Conservation (phyloP, 2,797 vertebrate species). For the Triplophysa bombifrons region DNA sequence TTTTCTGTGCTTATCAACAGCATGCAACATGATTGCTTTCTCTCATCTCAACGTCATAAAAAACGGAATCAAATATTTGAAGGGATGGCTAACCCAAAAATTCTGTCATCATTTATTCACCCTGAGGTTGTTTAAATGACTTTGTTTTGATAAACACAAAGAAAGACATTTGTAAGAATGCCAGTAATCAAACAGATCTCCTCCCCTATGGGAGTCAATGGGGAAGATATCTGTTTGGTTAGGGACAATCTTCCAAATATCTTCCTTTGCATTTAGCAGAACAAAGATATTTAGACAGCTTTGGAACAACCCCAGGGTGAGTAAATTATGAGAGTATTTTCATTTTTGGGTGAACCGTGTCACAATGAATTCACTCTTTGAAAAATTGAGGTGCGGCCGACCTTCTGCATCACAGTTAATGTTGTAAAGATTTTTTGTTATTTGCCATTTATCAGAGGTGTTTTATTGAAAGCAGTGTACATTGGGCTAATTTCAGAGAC, state of each 20-base stretch:
- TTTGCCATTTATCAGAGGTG: constrained; percentile 24
- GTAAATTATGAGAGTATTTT: no score
- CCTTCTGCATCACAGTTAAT: constrained; percentile 25
- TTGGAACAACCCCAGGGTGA: no score
- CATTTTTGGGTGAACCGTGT: background rate
- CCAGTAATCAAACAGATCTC: no score
- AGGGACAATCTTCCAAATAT: no score
- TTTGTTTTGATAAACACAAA: no score
- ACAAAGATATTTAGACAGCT: no score
- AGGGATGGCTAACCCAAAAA: background rate
- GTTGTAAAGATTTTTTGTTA: constrained; percentile 30
- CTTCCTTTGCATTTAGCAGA: no score
- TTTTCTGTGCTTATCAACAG: background rate
- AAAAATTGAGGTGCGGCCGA: background rate
- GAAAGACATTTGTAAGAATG: no score
- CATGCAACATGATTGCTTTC: background rate
- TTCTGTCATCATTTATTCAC: no score
- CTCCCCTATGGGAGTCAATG: no score
- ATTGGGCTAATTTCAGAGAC: constrained; percentile 28
- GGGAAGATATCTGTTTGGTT: no score
- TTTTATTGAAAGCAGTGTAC: constrained; percentile 21
- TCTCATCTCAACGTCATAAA: constrained; percentile 16
- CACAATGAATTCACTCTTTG: background rate
- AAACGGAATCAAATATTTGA: background rate
- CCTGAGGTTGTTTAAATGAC: no score